Base-by-base conservation (phyloP, 35 echinoderm and acorn worm species). In the Strongylocentrotus purpuratus region DNA sequence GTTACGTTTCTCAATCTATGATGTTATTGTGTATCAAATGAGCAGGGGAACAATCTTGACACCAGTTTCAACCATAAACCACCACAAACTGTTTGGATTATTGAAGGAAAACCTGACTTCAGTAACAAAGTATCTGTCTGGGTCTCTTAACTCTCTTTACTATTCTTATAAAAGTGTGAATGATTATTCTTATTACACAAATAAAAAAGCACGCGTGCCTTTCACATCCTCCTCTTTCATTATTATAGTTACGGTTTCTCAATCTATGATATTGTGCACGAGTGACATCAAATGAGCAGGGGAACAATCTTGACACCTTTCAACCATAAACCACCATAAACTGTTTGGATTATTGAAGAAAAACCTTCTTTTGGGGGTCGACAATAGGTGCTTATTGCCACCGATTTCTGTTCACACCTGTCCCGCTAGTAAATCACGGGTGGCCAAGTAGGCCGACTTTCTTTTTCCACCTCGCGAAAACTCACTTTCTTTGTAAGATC, bases 361-460 rank as follows among this genome's bases (percentile, higher is more conserved):
- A 78, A 78, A 22, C 65, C 65, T 78, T 78, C 65, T n/a, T 2
- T 70, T 78, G 4, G 65, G 65, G 65, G 65, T 78, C 65, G 65
- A 78, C 20, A n/a, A 78, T 78, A 78, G 65, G 45, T 89, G 10
- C 33, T 86, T 86, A 86, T 86, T 86, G 33, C 85, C 85, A 31
- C 45, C 13, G 45, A 33, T 41, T 20, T 89, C 7, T 17, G 33
- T 45, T 89, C 87, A 33, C 87, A 89, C 87, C 87, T 89, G 87
- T 33, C 87, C 31, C n/a, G 70, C 55, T 35, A 33, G 52, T 92
- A 88, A 45, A 90, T 95, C 61, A 50, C 20, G 33, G 95, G 90
- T 33, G 48, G 47, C 9, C 93, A 61, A 33, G 20, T 20, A 47
- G 88, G 70, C 31, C 33, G 31, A n/a, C 86, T 70, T 70, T 28